Base-by-base conservation (phyloP, 1,140 invertebrate genomes). In the Ceratitis capitata region DNA sequence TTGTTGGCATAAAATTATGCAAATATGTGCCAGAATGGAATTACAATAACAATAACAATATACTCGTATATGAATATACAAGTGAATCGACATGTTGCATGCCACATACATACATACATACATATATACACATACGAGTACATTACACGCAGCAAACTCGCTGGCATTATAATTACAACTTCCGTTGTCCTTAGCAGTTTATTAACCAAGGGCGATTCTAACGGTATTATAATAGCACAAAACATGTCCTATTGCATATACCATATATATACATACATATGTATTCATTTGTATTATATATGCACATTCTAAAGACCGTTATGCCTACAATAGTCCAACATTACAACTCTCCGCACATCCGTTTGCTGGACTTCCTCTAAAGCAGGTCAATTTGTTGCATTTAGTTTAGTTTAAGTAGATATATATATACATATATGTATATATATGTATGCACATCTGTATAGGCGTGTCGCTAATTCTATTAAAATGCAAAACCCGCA, bases 101-200 rank as follows among this genome's bases (percentile, higher is more conserved):
- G 69, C 69, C 42, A 45, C 69, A 26, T n/a, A n/a, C n/a, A n/a
- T n/a, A n/a, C n/a, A n/a, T n/a, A n/a, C n/a, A n/a, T n/a, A n/a
- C n/a, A n/a, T n/a, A n/a, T n/a, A n/a, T n/a, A n/a, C n/a, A n/a
- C n/a, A n/a, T n/a, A n/a, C n/a, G n/a, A n/a, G 69, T 35, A 35
- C 29, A 42, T 16, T 35, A 12, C 19, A 51, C 49, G 45, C 47
- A 26, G 51, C 23, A 39, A 42, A 61, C 83, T 84, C 51, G 84
- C 84, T 61, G 47, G 19, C 39, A 85, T 85, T 51, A 23, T 74
- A 85, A 85, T 85, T 85, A 85, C 61, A 85, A 85, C 84, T 85
- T 85, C 84, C 84, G 84, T 83, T 83, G 82, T 51, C 23, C 82
- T 23, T 29, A 53, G 35, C 39, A 4, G 12, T 6, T 6, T 78